Base-by-base conservation (phyloP, 2,113 vertebrate species). In the Ancistrus triradiatus region DNA sequence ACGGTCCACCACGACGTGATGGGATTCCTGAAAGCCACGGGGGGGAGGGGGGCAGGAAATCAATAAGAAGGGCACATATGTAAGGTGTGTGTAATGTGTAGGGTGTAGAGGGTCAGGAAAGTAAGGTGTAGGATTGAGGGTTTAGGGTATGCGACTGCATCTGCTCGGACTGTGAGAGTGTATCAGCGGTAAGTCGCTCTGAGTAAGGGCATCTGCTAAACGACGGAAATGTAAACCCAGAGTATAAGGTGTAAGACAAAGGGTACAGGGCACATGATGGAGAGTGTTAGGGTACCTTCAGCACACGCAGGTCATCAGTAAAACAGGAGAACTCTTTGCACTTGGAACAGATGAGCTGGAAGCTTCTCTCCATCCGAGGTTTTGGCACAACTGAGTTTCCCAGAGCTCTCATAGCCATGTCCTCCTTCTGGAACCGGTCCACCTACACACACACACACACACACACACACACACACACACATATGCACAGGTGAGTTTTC, bases 1-100 rank as follows among this genome's bases (percentile, higher is more conserved):
- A 19, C 35, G 60, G 35, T 77, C 75, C 60, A 79, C 21, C 38
- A 77, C 63, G 1, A 73, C 42, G 55, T 81, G 79, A 31, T 81
- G 79, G 42, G 66, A 49, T 1, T 48, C 55, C 77, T 81, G 42
- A 28, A 56, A 68, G n/a, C n/a, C n/a, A n/a, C n/a, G n/a, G n/a
- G n/a, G n/a, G n/a, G n/a, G n/a, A n/a, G n/a, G n/a, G n/a, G n/a
- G n/a, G n/a, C n/a, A n/a, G n/a, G n/a, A n/a, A n/a, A n/a, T n/a
- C n/a, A n/a, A n/a, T n/a, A n/a, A n/a, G n/a, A n/a, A n/a, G n/a
- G n/a, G n/a, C n/a, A n/a, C n/a, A n/a, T n/a, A n/a, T n/a, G n/a
- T n/a, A n/a, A n/a, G 3, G 10, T 33, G 27, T 7, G 2, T 19
- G 4, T 53, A 55, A 8, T 4, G 3, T n/a, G 3, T 40, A 22